These are phyloP conservation scores for Copidosoma floridanum DNA, from an alignment of 1,140 invertebrate species.

Conservation along the genomic window DNA sequence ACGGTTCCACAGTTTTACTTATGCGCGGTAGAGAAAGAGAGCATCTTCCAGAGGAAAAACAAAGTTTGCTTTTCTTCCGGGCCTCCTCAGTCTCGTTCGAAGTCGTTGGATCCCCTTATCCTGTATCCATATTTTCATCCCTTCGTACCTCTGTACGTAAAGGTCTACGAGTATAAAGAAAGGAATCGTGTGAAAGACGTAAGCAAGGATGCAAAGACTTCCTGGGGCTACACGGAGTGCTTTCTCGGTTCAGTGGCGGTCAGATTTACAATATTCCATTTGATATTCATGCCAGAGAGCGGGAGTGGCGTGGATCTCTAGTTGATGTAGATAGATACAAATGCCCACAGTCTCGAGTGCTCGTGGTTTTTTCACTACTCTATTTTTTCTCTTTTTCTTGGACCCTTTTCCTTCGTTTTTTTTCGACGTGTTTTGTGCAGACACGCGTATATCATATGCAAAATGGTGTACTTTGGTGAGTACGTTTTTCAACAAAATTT, in stretches of 20 bases:
- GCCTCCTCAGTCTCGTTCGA: background rate
- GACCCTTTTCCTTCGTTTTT: no score
- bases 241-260: slow-evolving; percentile 32
- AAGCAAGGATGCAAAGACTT: slow-evolving; percentile 28
- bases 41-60: background rate
- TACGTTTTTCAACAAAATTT: no score
- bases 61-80: background rate
- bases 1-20: background rate
- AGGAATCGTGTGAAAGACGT: slow-evolving; percentile 14
- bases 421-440: no score
- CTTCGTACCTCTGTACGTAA: background rate
- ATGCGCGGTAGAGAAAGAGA: no score
- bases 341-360: no score
- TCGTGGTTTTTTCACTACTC: no score
- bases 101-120: background rate
- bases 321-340: no score
- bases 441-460: no score
- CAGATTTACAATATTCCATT: slow-evolving; percentile 37
- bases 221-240: slow-evolving; percentile 29
- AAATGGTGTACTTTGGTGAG: no score
- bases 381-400: no score
- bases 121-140: background rate
- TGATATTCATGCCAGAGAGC: slow-evolving; percentile 35
- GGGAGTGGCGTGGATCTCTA: no score
- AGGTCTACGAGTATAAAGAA: no score